phyloP scores from a whole-genome alignment of 2,113 vertebrate genomes.

The Bombycilla garrulus region DNA sequence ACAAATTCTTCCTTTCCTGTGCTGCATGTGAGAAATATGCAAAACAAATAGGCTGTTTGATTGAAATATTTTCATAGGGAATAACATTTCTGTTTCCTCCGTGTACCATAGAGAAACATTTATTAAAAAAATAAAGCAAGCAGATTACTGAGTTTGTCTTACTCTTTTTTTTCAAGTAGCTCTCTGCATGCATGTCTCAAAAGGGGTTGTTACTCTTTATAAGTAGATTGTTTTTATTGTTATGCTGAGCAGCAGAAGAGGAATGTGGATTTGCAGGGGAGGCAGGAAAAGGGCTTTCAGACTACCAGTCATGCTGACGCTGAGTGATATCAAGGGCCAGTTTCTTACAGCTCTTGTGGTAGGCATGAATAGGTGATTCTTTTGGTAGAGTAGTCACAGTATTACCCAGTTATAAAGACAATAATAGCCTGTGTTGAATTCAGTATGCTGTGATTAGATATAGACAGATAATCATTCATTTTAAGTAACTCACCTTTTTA shows the following conservation, averaged over 20 bases:
- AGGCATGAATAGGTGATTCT: not conserved
- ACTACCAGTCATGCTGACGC: not conserved
- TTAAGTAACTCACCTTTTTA: not conserved
- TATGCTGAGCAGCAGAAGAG: not conserved
- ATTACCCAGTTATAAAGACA: not conserved
- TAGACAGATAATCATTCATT: not conserved
- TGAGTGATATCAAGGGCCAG: not conserved
- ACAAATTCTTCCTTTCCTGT: not conserved
- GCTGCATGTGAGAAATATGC: not conserved
- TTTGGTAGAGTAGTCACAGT: not conserved
- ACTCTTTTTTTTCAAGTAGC: not conserved
- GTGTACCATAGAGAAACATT: not conserved
- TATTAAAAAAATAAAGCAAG: not conserved
- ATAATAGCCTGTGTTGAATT: not conserved
- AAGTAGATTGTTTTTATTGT: not conserved
- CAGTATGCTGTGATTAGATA: not conserved
- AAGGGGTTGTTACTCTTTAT: not conserved
- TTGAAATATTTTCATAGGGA: not conserved
- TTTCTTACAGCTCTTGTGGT: not conserved
- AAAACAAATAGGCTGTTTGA: not conserved
- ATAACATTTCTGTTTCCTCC: not conserved
- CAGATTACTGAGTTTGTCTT: not conserved
- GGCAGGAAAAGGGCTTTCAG: not conserved
- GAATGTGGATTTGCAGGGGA: not conserved
- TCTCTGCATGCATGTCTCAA: not conserved